phyloP scores from a whole-genome alignment of 2,888 invertebrate genomes.

The Nebria brevicollis region DNA sequence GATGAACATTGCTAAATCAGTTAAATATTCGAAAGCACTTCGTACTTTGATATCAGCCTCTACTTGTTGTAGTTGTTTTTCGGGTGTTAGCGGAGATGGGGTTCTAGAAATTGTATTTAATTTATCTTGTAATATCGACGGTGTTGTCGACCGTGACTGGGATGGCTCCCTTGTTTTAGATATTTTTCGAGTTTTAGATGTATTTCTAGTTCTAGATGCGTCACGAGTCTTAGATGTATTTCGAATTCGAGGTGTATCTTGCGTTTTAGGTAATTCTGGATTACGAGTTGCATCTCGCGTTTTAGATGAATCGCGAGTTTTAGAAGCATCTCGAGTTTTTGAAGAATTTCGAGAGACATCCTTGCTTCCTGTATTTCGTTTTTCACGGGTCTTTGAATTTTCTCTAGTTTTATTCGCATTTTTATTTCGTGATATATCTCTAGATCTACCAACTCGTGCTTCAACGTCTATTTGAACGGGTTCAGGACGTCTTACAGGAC shows the following conservation, averaged over 20 bases:
- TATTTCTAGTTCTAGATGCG: conserved; percentile 23
- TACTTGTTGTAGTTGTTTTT: conserved; percentile 68
- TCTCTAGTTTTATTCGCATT: background rate
- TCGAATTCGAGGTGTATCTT: conserved; percentile 22
- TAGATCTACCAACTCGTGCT: conserved; percentile 14
- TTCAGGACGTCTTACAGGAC: conserved; percentile 28
- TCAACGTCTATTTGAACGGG: conserved; percentile 13
- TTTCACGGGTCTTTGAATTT: background rate
- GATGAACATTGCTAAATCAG: conserved; percentile 78
- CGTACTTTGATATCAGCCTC: conserved; percentile 75
- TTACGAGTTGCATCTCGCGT: background rate
- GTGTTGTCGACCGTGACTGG: conserved; percentile 8
- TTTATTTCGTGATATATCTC: background rate
- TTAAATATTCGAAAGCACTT: conserved; percentile 76
- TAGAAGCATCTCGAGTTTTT: conserved; percentile 17
- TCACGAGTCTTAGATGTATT: conserved; percentile 15
- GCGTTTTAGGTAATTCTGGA: background rate
- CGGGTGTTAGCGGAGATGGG: conserved; percentile 49
- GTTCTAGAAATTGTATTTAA: conserved; percentile 24
- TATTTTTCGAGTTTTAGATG: conserved; percentile 53
- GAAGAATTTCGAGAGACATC: conserved; percentile 31
- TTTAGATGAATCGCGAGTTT: conserved; percentile 4
- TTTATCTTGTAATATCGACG: conserved; percentile 32
- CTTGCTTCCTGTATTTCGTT: conserved; percentile 21
- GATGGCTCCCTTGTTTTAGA: conserved; percentile 16